Evolutionary conservation across 2,113 vertebrate species (phyloP).

Genomic region (Dryoscopus gambensis): DNA sequence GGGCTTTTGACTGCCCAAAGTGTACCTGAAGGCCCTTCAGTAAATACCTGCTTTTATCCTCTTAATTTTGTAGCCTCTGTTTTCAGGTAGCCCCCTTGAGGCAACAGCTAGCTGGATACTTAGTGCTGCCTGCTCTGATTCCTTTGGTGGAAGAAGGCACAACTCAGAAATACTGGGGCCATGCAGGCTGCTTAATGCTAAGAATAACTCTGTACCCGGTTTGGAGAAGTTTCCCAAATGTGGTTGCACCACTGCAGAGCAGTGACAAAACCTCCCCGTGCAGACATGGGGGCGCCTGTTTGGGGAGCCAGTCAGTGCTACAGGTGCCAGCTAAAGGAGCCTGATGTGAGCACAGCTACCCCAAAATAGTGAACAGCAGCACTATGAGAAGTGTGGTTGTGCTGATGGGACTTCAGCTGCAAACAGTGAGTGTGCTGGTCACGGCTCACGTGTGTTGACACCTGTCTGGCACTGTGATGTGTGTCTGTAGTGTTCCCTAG

Average conservation of each 20-base stretch:
- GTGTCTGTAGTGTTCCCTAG: background rate
- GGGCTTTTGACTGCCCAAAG: background rate
- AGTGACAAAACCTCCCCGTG: background rate
- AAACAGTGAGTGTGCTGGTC: background rate
- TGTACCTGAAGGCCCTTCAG: background rate
- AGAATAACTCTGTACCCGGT: background rate
- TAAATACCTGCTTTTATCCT: background rate
- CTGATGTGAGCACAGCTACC: background rate
- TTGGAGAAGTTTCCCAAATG: background rate
- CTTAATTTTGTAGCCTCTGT: background rate
- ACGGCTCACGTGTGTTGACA: fast-evolving
- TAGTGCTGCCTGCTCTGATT: background rate
- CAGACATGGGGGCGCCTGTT: fast-evolving
- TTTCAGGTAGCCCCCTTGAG: background rate
- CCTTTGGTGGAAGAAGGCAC: background rate
- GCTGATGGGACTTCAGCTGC: background rate
- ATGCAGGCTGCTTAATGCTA: background rate
- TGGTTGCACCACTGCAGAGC: background rate
- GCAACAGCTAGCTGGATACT: background rate
- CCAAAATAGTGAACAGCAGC: background rate
- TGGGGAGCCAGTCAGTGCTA: background rate
- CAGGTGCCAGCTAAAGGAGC: background rate
- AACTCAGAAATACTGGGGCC: background rate
- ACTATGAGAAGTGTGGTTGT: background rate
- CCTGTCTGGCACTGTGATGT: fast-evolving